Conservation (phyloP, 2,113 vertebrate genomes). For the Paraplagusia blochii region DNA sequence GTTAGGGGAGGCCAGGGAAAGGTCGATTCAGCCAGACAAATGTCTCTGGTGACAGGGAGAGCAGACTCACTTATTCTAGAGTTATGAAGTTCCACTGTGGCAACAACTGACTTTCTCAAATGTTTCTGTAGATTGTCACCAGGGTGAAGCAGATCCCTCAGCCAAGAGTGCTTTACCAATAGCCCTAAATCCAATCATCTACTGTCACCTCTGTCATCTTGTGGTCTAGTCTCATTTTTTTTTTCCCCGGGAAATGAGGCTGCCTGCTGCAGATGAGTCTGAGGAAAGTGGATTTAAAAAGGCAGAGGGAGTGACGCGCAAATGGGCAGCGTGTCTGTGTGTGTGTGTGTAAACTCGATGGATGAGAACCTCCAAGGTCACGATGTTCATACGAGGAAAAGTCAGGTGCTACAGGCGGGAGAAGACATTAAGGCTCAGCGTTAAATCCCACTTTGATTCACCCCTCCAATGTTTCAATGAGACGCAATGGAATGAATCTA, state of each 20-base stretch:
- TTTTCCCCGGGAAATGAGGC: slow-evolving; percentile 20
- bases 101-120: no score
- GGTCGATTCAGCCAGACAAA: no score
- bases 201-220: slow-evolving; percentile 35
- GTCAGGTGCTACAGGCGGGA: slow-evolving; percentile 18
- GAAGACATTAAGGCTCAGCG: slow-evolving; percentile 35
- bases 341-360: slow-evolving; percentile 1
- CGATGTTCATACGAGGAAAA: slow-evolving; percentile 35
- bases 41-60: no score
- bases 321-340: no score
- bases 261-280: slow-evolving; percentile 18
- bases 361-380: slow-evolving; percentile 37
- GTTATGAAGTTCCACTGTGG: no score
- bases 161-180: slow-evolving; percentile 46
- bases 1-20: no score
- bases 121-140: neutral
- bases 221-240: slow-evolving; percentile 25
- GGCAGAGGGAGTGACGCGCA: slow-evolving; percentile 3
- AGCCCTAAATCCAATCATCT: slow-evolving; percentile 54
- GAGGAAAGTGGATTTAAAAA: slow-evolving; percentile 21
- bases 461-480: slow-evolving; percentile 47
- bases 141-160: slow-evolving; percentile 54
- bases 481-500: slow-evolving; percentile 46
- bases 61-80: no score
- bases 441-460: slow-evolving; percentile 50